A percentile compares a stretch with the other conserved stretches of the same genome.
Conservation (phyloP, 2,888 invertebrate genomes). For the Hypsopygia costalis region DNA sequence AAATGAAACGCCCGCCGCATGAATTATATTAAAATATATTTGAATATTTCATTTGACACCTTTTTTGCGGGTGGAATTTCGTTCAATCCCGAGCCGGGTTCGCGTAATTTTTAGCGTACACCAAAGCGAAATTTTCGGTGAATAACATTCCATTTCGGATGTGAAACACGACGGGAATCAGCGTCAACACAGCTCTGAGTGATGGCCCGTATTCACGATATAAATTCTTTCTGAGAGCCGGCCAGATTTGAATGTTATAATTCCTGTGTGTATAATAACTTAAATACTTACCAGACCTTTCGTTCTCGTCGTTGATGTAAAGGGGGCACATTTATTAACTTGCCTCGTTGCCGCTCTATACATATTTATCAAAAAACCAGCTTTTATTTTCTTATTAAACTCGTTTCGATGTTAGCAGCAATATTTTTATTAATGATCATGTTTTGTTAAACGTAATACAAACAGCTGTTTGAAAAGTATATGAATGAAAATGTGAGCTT, state of each 20-base stretch:
- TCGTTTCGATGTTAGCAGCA: constrained; percentile 1
- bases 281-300: constrained; percentile 10
- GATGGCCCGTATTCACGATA: constrained; percentile 60
- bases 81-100: constrained; percentile 71
- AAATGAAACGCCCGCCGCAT: constrained; percentile 81
- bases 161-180: constrained; percentile 74
- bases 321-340: constrained; percentile 9
- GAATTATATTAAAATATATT: constrained; percentile 82
- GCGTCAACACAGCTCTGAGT: constrained; percentile 73
- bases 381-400: background rate
- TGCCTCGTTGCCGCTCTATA: background rate
- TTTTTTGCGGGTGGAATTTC: constrained; percentile 76
- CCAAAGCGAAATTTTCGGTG: constrained; percentile 70
- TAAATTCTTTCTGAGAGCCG: constrained; percentile 64
- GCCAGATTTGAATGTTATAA: constrained; percentile 44
- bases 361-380: constrained; percentile 4
- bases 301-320: background rate
- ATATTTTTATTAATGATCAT: constrained; percentile 5
- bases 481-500: constrained; percentile 1
- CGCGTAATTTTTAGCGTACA: constrained; percentile 77
- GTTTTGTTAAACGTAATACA: constrained; percentile 6
- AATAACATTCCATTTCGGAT: constrained; percentile 78
- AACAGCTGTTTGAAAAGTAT: constrained; percentile 1
- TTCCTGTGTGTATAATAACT: constrained; percentile 27
- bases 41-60: constrained; percentile 82